Percentiles rank a stretch among this genome's conserved stretches.
These are phyloP conservation scores for Dyspetes luteomarginatus DNA, from an alignment of 2,888 invertebrate species.

Conservation along the genomic window DNA sequence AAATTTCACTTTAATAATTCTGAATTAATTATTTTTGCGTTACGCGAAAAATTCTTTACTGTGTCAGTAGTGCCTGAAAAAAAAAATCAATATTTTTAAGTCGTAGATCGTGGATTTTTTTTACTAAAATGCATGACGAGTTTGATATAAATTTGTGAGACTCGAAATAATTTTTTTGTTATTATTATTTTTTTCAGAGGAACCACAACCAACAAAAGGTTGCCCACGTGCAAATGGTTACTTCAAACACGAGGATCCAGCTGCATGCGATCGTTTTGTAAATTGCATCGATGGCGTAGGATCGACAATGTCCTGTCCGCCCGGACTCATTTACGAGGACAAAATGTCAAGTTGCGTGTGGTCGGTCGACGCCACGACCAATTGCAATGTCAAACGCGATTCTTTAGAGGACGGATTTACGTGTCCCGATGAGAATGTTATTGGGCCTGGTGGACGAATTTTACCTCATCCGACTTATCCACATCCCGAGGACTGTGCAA, in stretches of 20 bases:
- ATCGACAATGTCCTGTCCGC: constrained; percentile 87
- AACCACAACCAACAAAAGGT: constrained; percentile 88
- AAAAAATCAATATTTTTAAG: too few relatives aligned
- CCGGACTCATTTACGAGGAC: constrained; percentile 91
- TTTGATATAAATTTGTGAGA: too few relatives aligned
- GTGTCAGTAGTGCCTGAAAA: background rate
- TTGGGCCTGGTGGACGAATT: constrained; percentile 88
- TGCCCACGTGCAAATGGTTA: constrained; percentile 92
- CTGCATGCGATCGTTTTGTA: constrained; percentile 90
- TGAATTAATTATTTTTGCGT: background rate
- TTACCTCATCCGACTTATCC: constrained; percentile 91
- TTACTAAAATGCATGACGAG: too few relatives aligned
- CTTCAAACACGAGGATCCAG: constrained; percentile 90
- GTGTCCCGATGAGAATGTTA: constrained; percentile 89
- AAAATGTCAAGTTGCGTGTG: constrained; percentile 90
- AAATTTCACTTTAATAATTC: constrained; percentile 1
- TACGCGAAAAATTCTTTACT: background rate
- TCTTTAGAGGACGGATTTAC: constrained; percentile 90
- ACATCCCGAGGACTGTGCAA: constrained; percentile 91
- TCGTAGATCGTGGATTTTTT: too few relatives aligned
- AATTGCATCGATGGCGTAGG: constrained; percentile 91
- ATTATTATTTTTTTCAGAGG: constrained; percentile 85
- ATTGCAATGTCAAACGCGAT: constrained; percentile 86
- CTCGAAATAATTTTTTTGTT: background rate
- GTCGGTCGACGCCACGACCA: constrained; percentile 87